These are phyloP conservation scores for Geotrypetes seraphini DNA, from an alignment of 2,797 vertebrate species.

Conservation along the genomic window DNA sequence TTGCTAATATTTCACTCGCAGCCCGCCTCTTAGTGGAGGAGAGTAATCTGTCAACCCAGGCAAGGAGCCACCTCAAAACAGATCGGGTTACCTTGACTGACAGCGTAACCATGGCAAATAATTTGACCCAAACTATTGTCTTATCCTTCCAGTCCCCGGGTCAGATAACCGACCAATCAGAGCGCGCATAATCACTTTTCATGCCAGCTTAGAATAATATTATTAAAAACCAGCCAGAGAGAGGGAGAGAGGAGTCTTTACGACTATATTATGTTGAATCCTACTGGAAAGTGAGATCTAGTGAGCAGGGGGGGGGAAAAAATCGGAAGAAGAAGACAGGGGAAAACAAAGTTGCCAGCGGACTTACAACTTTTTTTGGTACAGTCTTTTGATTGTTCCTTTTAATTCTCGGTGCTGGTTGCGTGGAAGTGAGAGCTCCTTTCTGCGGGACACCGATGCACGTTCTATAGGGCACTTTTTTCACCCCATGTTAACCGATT, in stretches of 20 bases:
- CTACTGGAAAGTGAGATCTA: conserved; percentile 32
- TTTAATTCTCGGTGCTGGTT: background rate
- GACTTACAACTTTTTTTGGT: too few species aligned
- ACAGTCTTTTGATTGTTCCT: background rate
- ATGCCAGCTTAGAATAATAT: conserved; percentile 98
- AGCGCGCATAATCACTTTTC: conserved; percentile 87
- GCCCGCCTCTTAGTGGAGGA: conserved; percentile 63
- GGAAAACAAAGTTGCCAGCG: too few species aligned
- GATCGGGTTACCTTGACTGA: conserved; percentile 96
- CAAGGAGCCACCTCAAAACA: conserved; percentile 85
- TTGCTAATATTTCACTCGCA: conserved; percentile 62
- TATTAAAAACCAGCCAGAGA: conserved; percentile 62
- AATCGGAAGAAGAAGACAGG: too few species aligned
- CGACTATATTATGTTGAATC: conserved; percentile 66
- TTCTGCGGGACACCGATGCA: too few species aligned
- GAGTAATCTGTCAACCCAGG: conserved; percentile 77
- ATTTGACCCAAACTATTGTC: conserved; percentile 98
- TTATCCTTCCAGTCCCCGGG: conserved; percentile 92
- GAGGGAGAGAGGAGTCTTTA: conserved; percentile 53
- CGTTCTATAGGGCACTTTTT: too few species aligned
- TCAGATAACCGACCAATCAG: conserved; percentile 98
- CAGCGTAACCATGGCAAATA: conserved; percentile 98
- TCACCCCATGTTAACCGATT: too few species aligned
- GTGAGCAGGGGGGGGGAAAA: conserved; percentile 4
- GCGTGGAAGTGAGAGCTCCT: too few species aligned